A percentile compares a stretch with the other conserved stretches of the same genome.
These are phyloP conservation scores for Suncus etruscus DNA, from an alignment of 2,113 vertebrate genomes.

Conservation along the genomic window DNA sequence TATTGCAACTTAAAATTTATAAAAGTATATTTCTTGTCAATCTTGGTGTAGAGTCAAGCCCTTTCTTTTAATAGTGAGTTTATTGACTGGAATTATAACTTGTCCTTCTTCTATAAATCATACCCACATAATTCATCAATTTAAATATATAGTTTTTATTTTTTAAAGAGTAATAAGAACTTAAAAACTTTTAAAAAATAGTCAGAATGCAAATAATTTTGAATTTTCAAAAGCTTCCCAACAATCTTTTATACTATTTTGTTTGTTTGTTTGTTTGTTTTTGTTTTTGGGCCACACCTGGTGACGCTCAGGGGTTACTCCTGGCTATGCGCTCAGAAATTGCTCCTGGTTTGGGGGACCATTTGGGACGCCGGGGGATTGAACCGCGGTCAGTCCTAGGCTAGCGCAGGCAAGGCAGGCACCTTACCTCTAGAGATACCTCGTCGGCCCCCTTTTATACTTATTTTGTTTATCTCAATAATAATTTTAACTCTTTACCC, in stretches of 20 bases:
- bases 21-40: conserved; percentile 50
- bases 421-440: neutral
- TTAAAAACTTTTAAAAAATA: conserved; percentile 21
- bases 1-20: conserved; percentile 74
- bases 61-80: conserved; percentile 36
- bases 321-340: too few relatives aligned
- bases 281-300: too few relatives aligned
- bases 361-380: too few relatives aligned
- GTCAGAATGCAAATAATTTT: neutral
- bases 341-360: too few relatives aligned
- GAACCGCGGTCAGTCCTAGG: too few relatives aligned
- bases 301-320: too few relatives aligned
- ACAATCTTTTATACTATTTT: neutral
- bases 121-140: neutral
- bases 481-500: neutral
- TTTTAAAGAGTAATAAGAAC: conserved; percentile 25
- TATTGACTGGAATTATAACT: conserved; percentile 21
- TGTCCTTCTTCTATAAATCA: conserved; percentile 43
- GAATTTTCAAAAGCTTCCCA: neutral
- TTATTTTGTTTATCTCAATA: neutral
- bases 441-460: neutral
- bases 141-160: neutral
- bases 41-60: conserved; percentile 59
- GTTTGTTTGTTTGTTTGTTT: too few relatives aligned
- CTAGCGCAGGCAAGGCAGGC: neutral